Evolutionary conservation across 2,888 invertebrate species (phyloP).

Genomic region (Acrobasis consociella): DNA sequence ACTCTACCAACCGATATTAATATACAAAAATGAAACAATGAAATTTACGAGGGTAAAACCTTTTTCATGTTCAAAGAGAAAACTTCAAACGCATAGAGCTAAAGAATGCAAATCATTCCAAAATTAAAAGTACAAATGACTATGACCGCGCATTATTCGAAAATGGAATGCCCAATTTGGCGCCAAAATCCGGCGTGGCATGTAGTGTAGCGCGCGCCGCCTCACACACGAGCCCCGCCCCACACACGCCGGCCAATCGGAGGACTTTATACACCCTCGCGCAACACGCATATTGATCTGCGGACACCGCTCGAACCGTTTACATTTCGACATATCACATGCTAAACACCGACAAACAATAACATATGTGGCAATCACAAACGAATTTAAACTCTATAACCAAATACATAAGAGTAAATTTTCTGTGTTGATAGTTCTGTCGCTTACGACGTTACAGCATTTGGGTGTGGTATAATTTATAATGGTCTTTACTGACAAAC

Average conservation of each 20-base stretch:
- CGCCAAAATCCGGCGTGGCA: conserved; percentile 69
- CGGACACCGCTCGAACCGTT: conserved; percentile 78
- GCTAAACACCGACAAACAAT: conserved; percentile 80
- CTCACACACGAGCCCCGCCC: conserved; percentile 75
- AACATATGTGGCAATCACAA: conserved; percentile 54
- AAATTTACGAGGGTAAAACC: conserved; percentile 3
- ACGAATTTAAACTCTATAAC: conserved; percentile 39
- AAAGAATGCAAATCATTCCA: conserved; percentile 25
- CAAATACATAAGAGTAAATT: conserved; percentile 20
- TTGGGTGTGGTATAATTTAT: conserved; percentile 55
- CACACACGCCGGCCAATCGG: conserved; percentile 76
- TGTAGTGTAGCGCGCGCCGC: conserved; percentile 64
- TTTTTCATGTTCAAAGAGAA: conserved; percentile 1
- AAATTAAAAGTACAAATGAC: conserved; percentile 31
- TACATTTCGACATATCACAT: conserved; percentile 82
- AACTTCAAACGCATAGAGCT: conserved; percentile 3
- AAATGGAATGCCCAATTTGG: conserved; percentile 66
- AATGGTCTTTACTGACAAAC: conserved; percentile 37
- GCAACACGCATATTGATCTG: conserved; percentile 83
- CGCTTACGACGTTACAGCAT: conserved; percentile 39
- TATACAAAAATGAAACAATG: not conserved
- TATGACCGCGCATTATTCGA: conserved; percentile 43
- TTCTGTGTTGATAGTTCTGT: conserved; percentile 26
- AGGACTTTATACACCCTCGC: conserved; percentile 73
- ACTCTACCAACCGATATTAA: not conserved